phyloP scores from a whole-genome alignment of 2,888 invertebrate genomes.

The Caenorhabditis sulstoni region DNA sequence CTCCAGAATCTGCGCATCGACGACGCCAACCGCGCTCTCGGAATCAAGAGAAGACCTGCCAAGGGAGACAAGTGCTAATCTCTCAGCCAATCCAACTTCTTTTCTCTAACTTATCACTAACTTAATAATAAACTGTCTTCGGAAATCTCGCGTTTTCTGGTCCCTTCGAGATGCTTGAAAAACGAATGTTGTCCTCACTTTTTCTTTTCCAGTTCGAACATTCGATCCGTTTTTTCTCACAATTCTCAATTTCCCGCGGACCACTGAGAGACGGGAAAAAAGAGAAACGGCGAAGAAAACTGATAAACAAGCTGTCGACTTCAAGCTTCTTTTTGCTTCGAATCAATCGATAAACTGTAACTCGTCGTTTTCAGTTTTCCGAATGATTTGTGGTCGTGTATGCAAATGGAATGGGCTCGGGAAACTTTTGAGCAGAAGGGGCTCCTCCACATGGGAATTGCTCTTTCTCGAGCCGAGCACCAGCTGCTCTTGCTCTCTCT shows the following conservation, averaged over 20 bases:
- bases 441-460: too few species aligned
- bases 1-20: constrained; percentile 58
- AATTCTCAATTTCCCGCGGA: too few species aligned
- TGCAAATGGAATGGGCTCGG: constrained; percentile 56
- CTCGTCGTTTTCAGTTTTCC: too few species aligned
- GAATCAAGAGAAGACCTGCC: constrained; percentile 26
- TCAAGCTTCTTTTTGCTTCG: too few species aligned
- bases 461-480: background rate
- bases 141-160: too few species aligned
- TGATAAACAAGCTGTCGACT: constrained; percentile 22
- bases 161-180: too few species aligned
- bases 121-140: constrained; percentile 7
- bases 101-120: constrained; percentile 15
- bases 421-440: too few species aligned
- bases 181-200: background rate
- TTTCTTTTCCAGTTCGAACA: constrained; percentile 5
- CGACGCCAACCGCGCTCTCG: constrained; percentile 42
- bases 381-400: constrained; percentile 42
- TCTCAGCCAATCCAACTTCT: too few species aligned
- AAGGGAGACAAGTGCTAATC: constrained; percentile 4
- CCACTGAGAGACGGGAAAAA: background rate
- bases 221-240: too few species aligned
- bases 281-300: constrained; percentile 1
- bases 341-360: too few species aligned
- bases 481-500: constrained; percentile 8